Base-by-base conservation (phyloP, 2,888 invertebrate genomes). In the Xanthia icteritia region DNA sequence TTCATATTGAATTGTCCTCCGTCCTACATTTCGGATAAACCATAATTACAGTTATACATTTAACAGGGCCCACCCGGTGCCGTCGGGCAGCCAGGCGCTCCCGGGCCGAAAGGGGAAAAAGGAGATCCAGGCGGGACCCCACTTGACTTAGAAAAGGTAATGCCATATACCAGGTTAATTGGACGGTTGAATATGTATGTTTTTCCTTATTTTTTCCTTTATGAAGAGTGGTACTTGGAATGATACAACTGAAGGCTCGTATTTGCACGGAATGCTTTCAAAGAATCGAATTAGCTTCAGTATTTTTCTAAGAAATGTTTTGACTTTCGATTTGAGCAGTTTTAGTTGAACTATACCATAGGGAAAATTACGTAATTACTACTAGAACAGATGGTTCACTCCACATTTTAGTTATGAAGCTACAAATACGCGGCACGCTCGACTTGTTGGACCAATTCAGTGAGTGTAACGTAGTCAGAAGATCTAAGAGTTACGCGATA, bases 1-100 rank as follows among this genome's bases (percentile, higher is more conserved):
- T 45, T 27, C 54, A 20, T 64, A 63, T 79, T 66, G 31, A 73
- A 63, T 73, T 76, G 13, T 58, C 64, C 48, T 42, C 13, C 9
- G 9, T 56, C 63, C 71, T 58, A 67, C 67, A 71, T 78, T 82
- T 60, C 66, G 72, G 39, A 86, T 86, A 82, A 86, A 78, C 84
- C 84, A 84, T 84, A 84, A 84, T 84, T 86, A 84, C 84, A 84
- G 84, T 86, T 78, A 78, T 86, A 86, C 84, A 88, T 81, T 66
- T 81, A 51, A 73, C 86, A 96, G 98, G 98, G 98, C 83, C 97
- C 98, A 76, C 97, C 98, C 70, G 98, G 98, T 69, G 95, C 96
- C 66, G 94, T 97, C 31, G 98, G 98, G 78, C 95, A 97, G 90
- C 97, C 97, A 61, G 98, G 98, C 71, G 93, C 93, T 31, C 94